A percentile compares a stretch with the other conserved stretches of the same genome.
phyloP scores from a whole-genome alignment of 2,797 vertebrate genomes.

The Dendrocincla tyrannina region DNA sequence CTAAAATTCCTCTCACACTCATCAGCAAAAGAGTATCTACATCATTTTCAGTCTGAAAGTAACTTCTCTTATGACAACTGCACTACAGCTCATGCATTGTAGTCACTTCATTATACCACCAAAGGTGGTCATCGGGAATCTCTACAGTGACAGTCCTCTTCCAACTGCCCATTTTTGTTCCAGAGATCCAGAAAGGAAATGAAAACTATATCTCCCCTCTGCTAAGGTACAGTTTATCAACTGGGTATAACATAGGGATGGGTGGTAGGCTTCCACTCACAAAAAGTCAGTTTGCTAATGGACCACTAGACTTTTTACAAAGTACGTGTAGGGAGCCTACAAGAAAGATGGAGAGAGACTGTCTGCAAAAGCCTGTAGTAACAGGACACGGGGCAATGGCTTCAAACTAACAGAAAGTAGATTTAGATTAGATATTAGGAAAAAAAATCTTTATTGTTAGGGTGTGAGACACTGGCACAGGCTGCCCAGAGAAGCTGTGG shows the following conservation, averaged over 20 bases:
- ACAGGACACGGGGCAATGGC: background rate
- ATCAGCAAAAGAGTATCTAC: background rate
- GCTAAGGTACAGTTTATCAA: background rate
- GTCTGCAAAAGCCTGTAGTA: background rate
- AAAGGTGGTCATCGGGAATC: background rate
- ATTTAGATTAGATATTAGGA: background rate
- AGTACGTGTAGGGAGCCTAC: background rate
- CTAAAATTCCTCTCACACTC: background rate
- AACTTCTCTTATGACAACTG: background rate
- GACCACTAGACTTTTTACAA: rapidly evolving
- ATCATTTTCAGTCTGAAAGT: background rate
- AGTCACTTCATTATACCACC: background rate
- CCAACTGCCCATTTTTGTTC: rapidly evolving
- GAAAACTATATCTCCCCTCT: background rate
- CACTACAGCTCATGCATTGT: background rate
- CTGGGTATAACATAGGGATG: background rate
- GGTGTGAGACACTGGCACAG: background rate
- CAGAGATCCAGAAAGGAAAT: background rate
- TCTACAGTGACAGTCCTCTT: background rate
- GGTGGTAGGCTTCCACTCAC: background rate
- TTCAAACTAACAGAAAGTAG: background rate
- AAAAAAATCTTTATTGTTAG: rapidly evolving
- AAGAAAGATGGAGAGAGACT: background rate
- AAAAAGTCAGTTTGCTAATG: background rate
- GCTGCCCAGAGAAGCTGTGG: background rate